A percentile compares a stretch with the other conserved stretches of the same genome.
Evolutionary conservation across 1,140 invertebrate genomes (phyloP).

Genomic region (Bombus turneri): DNA sequence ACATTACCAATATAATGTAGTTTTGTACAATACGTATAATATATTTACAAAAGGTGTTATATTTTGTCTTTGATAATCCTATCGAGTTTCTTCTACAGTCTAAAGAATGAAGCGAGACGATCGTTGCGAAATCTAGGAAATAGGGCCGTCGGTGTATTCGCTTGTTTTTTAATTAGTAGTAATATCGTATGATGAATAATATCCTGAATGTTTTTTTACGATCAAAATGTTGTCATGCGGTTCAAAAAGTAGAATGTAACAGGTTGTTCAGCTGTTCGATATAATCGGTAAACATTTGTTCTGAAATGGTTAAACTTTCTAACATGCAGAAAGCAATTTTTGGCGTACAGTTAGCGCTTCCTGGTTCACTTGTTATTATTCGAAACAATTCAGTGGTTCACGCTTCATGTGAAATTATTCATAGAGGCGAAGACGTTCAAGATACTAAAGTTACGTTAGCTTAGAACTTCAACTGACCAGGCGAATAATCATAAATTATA

Average conservation of each 20-base stretch:
- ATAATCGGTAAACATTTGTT: neutral
- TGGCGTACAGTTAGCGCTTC: neutral
- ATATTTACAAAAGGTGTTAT: no score
- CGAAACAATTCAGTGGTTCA: neutral
- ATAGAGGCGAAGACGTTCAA: neutral
- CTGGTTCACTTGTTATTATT: neutral
- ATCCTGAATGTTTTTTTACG: no score
- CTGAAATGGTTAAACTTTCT: no score
- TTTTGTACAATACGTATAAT: no score
- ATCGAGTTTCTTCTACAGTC: no score
- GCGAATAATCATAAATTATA: neutral
- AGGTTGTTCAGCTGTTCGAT: neutral
- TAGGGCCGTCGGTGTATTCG: neutral
- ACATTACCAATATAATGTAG: no score
- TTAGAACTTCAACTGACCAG: neutral
- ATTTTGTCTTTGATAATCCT: no score
- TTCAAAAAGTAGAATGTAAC: neutral
- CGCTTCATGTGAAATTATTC: neutral
- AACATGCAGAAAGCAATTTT: neutral
- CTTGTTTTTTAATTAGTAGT: neutral
- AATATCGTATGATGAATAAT: neutral
- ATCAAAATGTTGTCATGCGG: no score
- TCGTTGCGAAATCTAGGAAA: neutral
- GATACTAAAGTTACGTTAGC: neutral
- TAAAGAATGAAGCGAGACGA: neutral